A percentile compares a stretch with the other conserved stretches of the same genome.
These are phyloP conservation scores for Acronicta leporina DNA, from an alignment of 2,888 invertebrate genomes.

Conservation along the genomic window DNA sequence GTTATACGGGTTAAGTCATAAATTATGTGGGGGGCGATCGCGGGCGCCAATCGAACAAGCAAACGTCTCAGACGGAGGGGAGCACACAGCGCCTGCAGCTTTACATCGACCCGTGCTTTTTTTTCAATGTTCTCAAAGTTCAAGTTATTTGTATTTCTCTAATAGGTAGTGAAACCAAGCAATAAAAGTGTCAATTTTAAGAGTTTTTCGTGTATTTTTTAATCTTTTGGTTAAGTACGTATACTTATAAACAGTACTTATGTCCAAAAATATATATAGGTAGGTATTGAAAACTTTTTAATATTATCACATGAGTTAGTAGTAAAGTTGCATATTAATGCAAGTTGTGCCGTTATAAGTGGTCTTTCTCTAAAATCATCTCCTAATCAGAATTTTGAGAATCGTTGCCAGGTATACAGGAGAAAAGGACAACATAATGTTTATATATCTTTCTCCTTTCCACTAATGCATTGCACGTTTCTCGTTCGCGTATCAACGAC, in stretches of 20 bases:
- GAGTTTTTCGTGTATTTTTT: neutral
- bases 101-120: conserved; percentile 53
- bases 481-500: conserved; percentile 83
- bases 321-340: conserved; percentile 8
- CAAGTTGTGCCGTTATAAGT: conserved; percentile 1
- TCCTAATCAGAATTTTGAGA: conserved; percentile 62
- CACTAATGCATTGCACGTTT: conserved; percentile 72
- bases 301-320: conserved; percentile 10
- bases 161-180: conserved; percentile 14
- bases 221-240: neutral
- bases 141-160: conserved; percentile 2
- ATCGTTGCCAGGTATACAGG: conserved; percentile 61
- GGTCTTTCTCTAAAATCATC: conserved; percentile 16
- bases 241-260: neutral
- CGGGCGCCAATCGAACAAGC: conserved; percentile 68
- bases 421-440: conserved; percentile 74
- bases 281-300: no score
- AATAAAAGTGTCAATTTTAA: neutral
- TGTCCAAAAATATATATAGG: neutral
- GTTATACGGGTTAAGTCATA: conserved; percentile 76
- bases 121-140: conserved; percentile 65
- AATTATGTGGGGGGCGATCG: conserved; percentile 73
- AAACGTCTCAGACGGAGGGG: conserved; percentile 67
- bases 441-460: conserved; percentile 78
- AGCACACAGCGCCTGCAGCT: conserved; percentile 62